Conservation (phyloP, 2,797 vertebrate species). For the Hippocampus kuda region DNA sequence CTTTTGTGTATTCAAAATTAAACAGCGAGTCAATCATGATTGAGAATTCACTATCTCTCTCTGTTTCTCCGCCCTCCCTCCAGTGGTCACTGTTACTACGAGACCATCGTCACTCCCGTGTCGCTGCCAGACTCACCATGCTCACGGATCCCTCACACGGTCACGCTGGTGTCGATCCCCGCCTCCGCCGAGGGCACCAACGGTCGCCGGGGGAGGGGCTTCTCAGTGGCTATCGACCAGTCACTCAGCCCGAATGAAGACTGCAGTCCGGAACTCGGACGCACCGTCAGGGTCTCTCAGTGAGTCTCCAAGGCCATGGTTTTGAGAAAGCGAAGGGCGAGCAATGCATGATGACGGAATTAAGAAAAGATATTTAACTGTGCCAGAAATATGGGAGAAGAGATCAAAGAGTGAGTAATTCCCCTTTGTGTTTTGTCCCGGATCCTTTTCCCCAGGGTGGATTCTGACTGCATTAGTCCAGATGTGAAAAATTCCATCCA, state of each 20-base stretch:
- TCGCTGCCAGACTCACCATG: slow-evolving; percentile 79
- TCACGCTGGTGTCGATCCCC: slow-evolving; percentile 91
- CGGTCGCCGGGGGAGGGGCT: slow-evolving; percentile 75
- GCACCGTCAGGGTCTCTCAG: slow-evolving; percentile 87
- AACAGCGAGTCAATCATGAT: neutral
- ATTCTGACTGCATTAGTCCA: slow-evolving; percentile 86
- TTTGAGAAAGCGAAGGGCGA: neutral
- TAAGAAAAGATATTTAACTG: neutral
- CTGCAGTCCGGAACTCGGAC: slow-evolving; percentile 72
- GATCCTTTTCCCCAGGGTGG: slow-evolving; percentile 68
- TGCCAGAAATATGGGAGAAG: neutral
- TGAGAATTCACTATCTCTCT: neutral
- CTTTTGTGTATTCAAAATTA: neutral
- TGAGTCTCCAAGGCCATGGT: slow-evolving; percentile 57
- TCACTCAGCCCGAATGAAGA: slow-evolving; percentile 64
- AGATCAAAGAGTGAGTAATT: neutral
- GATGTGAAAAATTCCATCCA: slow-evolving; percentile 97
- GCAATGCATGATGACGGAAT: neutral
- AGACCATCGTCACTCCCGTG: slow-evolving; percentile 84
- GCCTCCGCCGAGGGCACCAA: slow-evolving; percentile 70
- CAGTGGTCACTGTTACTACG: slow-evolving; percentile 93
- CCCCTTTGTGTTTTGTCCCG: neutral
- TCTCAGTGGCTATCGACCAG: slow-evolving; percentile 87
- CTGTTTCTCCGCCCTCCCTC: slow-evolving; percentile 3
- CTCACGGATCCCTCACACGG: slow-evolving; percentile 87